Evolutionary conservation across 2,113 vertebrate species (phyloP).

Genomic region (Ornithorhynchus anatinus): DNA sequence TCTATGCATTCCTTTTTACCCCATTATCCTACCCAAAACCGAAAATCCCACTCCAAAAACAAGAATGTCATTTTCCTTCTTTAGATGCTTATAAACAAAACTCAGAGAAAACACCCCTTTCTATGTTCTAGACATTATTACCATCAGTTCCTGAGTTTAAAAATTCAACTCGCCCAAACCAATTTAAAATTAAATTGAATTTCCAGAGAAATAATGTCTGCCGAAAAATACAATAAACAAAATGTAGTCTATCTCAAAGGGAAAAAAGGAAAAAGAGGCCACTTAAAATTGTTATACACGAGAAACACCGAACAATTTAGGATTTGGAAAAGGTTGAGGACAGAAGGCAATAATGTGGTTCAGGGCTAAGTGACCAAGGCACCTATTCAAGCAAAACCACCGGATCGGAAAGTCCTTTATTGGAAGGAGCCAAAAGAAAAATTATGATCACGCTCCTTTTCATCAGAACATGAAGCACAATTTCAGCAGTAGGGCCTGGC

Average conservation of each 20-base stretch:
- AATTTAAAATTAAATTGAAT: slow-evolving; percentile 7
- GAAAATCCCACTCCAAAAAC: too few relatives aligned
- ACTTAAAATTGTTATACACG: not conserved
- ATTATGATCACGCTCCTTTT: too few relatives aligned
- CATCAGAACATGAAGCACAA: too few relatives aligned
- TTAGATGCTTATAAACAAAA: too few relatives aligned
- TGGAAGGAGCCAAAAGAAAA: slow-evolving; percentile 7
- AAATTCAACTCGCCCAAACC: too few relatives aligned
- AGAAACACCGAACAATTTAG: not conserved
- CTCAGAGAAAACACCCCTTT: not conserved
- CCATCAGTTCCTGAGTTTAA: not conserved
- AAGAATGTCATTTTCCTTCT: too few relatives aligned
- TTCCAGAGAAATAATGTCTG: not conserved
- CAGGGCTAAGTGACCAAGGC: not conserved
- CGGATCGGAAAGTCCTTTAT: not conserved
- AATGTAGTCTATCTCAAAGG: not conserved
- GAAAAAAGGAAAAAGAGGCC: not conserved
- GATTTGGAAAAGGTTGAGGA: not conserved
- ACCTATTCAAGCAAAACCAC: not conserved
- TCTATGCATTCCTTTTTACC: too few relatives aligned
- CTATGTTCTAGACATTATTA: not conserved
- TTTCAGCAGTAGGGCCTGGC: too few relatives aligned
- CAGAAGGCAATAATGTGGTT: not conserved
- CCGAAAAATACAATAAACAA: not conserved
- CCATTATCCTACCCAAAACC: too few relatives aligned